Conservation (phyloP, 2,888 invertebrate genomes). For the Dione vanillae region DNA sequence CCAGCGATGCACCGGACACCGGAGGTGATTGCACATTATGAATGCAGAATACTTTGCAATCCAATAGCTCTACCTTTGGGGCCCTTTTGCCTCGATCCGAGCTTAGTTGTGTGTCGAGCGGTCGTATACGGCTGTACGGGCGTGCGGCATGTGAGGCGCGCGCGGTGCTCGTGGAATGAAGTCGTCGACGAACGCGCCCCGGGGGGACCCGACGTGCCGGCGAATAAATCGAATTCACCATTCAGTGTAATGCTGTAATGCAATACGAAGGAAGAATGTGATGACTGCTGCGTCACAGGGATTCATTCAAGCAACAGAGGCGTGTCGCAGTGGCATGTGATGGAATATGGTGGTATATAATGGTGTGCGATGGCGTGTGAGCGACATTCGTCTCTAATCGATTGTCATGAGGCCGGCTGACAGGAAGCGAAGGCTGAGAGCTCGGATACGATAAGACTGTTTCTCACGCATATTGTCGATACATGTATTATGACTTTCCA, state of each 20-base stretch:
- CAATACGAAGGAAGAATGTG: conserved; percentile 36
- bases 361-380: conserved; percentile 1
- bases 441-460: neutral
- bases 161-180: conserved; percentile 40
- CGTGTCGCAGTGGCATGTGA: neutral
- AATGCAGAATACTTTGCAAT: conserved; percentile 40
- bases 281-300: conserved; percentile 27
- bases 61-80: conserved; percentile 39
- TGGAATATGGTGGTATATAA: no score
- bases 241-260: conserved; percentile 36
- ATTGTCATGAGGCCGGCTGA: conserved; percentile 22
- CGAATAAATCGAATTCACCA: conserved; percentile 44
- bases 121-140: neutral
- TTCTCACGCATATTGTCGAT: conserved; percentile 21
- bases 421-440: conserved; percentile 26
- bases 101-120: conserved; percentile 3
- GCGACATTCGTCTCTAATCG: conserved; percentile 21
- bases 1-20: conserved; percentile 23
- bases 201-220: conserved; percentile 43
- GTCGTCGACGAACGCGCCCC: conserved; percentile 35
- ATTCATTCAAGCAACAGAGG: neutral
- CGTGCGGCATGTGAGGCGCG: conserved; percentile 34
- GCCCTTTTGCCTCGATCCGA: conserved; percentile 34
- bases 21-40: conserved; percentile 41
- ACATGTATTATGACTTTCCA: conserved; percentile 3